Evolutionary conservation across 1,140 invertebrate species (phyloP).

Genomic region (Drosophila ironensis): DNA sequence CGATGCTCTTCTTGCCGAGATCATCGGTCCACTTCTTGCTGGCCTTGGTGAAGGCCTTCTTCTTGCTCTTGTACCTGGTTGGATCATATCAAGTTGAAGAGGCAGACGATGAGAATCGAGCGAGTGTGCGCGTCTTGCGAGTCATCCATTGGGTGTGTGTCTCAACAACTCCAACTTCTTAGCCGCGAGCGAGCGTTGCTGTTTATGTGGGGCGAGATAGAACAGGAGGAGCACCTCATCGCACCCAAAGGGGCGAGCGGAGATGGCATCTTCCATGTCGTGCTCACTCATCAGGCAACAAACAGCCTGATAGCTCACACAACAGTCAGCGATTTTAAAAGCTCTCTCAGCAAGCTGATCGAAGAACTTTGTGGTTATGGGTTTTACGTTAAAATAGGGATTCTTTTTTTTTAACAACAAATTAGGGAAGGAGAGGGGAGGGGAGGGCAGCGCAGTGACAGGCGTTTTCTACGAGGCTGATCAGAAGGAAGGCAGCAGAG

Average conservation of each 20-base stretch:
- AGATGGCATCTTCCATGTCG: slow-evolving; percentile 82
- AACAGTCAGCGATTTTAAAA: slow-evolving; percentile 82
- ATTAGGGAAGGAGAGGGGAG: background rate
- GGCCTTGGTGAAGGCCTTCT: slow-evolving; percentile 99
- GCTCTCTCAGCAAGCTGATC: slow-evolving; percentile 85
- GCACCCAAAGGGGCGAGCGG: slow-evolving; percentile 85
- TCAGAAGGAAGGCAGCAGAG: slow-evolving; percentile 82
- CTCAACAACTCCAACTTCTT: slow-evolving; percentile 38
- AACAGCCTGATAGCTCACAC: slow-evolving; percentile 70
- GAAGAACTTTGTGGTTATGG: slow-evolving; percentile 84
- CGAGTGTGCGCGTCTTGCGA: slow-evolving; percentile 1
- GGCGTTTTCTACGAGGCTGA: slow-evolving; percentile 29
- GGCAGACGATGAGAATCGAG: slow-evolving; percentile 26
- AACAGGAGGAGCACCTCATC: slow-evolving; percentile 78
- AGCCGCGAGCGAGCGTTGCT: slow-evolving; percentile 19
- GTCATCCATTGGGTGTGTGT: slow-evolving; percentile 28
- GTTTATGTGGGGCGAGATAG: slow-evolving; percentile 54
- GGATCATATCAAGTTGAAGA: slow-evolving; percentile 41
- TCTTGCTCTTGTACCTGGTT: slow-evolving; percentile 98
- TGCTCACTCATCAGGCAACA: slow-evolving; percentile 61
- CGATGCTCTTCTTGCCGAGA: slow-evolving; percentile 97
- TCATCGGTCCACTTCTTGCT: slow-evolving; percentile 99
- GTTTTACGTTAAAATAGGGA: slow-evolving; percentile 49
- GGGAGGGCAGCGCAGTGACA: too few species aligned
- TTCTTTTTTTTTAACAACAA: too few species aligned